A percentile compares a stretch with the other conserved stretches of the same genome.
These are phyloP conservation scores for Entelurus aequoreus DNA, from an alignment of 2,113 vertebrate genomes.

Conservation along the genomic window DNA sequence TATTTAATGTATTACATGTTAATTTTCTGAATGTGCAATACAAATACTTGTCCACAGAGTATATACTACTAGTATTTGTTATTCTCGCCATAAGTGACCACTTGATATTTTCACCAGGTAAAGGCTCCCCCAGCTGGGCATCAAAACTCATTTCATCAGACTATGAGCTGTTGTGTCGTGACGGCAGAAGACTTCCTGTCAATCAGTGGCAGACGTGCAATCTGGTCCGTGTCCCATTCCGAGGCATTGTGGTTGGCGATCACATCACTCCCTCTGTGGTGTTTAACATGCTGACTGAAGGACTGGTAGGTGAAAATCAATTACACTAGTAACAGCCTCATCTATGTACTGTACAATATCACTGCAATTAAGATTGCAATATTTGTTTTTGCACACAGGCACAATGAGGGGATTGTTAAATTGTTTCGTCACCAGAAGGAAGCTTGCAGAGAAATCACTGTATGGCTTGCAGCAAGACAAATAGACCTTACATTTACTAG, in stretches of 20 bases:
- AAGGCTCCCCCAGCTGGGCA: constrained; percentile 68
- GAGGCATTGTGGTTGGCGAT: constrained; percentile 75
- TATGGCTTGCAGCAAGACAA: too few species aligned
- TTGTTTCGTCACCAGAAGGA: too few species aligned
- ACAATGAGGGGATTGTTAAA: too few species aligned
- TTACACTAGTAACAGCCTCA: neutral
- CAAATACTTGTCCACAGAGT: too few species aligned
- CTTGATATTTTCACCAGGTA: constrained; percentile 59
- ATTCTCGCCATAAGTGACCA: neutral
- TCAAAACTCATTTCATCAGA: constrained; percentile 61
- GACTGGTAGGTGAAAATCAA: constrained; percentile 70
- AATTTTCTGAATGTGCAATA: too few species aligned
- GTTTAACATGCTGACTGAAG: constrained; percentile 78
- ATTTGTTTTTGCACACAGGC: too few species aligned
- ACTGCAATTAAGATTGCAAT: neutral
- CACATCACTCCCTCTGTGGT: constrained; percentile 67
- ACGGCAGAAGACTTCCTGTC: constrained; percentile 72
- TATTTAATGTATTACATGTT: too few species aligned
- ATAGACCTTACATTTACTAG: too few species aligned
- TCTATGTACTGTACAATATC: neutral
- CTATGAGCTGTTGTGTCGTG: constrained; percentile 82
- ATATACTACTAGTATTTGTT: neutral
- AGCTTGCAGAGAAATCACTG: too few species aligned
- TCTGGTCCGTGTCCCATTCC: constrained; percentile 79
- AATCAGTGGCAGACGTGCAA: constrained; percentile 77